A percentile compares a stretch with the other conserved stretches of the same genome.
Conservation (phyloP, 1,140 invertebrate species). For the Zaprionus africanus region DNA sequence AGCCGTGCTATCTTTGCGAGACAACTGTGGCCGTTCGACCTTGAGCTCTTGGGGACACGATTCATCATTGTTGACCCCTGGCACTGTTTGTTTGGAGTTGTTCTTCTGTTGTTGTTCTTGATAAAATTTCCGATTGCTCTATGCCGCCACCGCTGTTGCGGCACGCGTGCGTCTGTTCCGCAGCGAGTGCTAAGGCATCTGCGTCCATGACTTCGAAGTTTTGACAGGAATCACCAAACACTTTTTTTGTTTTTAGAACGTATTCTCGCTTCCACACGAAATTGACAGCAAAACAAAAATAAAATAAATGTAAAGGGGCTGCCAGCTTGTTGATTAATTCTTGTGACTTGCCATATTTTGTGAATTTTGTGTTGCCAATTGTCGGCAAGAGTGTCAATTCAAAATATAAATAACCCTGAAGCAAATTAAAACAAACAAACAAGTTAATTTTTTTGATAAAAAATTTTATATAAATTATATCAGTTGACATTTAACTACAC, state of each 20-base stretch:
- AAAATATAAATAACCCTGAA: neutral
- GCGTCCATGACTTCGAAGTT: constrained; percentile 46
- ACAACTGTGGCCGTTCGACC: too few species aligned
- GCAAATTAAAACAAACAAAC: neutral
- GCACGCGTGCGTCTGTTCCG: constrained; percentile 31
- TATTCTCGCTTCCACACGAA: constrained; percentile 35
- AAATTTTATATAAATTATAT: neutral
- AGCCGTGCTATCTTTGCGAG: too few species aligned
- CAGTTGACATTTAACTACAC: neutral
- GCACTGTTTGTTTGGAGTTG: constrained; percentile 9
- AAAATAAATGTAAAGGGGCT: constrained; percentile 27
- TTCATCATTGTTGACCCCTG: neutral
- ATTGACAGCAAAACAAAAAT: constrained; percentile 70
- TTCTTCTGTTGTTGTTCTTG: constrained; percentile 42
- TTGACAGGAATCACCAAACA: constrained; percentile 4
- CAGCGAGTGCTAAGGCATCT: constrained; percentile 8
- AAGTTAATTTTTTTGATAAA: neutral
- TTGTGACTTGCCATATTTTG: neutral
- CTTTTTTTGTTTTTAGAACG: constrained; percentile 4
- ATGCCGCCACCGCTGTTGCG: constrained; percentile 87
- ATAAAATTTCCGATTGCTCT: constrained; percentile 78
- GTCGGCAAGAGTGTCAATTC: neutral
- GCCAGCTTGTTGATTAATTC: constrained; percentile 35
- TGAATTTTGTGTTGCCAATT: constrained; percentile 16
- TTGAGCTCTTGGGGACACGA: too few species aligned